Conservation (phyloP, 2,888 invertebrate species). For the Campopleginae sp. region DNA sequence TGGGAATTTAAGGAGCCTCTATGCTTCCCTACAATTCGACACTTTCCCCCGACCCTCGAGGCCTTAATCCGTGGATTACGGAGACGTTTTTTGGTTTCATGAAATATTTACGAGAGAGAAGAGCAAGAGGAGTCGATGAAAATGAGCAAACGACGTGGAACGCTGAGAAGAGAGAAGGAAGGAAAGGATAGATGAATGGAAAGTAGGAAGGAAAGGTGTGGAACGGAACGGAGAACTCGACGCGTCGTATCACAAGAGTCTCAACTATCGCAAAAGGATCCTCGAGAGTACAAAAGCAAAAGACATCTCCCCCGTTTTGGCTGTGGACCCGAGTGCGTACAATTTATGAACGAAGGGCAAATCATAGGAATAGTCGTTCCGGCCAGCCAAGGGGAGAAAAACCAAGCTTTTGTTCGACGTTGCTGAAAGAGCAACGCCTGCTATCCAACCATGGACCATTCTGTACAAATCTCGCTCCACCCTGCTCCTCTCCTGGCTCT, state of each 20-base stretch:
- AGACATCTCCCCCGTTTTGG: slow-evolving; percentile 17
- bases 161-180: neutral
- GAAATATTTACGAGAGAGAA: neutral
- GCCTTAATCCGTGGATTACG: slow-evolving; percentile 54
- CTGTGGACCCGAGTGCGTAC: slow-evolving; percentile 15
- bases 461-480: slow-evolving; percentile 63
- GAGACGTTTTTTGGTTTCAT: slow-evolving; percentile 34
- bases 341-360: slow-evolving; percentile 33
- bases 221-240: neutral
- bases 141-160: neutral
- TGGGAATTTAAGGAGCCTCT: neutral
- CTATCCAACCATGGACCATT: slow-evolving; percentile 65
- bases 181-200: neutral
- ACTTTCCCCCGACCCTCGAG: slow-evolving; percentile 35
- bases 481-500: slow-evolving; percentile 36
- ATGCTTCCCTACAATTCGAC: slow-evolving; percentile 33
- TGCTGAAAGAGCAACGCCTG: slow-evolving; percentile 59
- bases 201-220: neutral
- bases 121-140: neutral
- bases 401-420: slow-evolving; percentile 52
- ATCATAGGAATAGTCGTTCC: slow-evolving; percentile 9
- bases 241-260: slow-evolving; percentile 36
- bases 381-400: slow-evolving; percentile 30
- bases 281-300: slow-evolving; percentile 52
- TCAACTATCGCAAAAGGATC: slow-evolving; percentile 30